Base-by-base conservation (phyloP, 2,113 vertebrate species). In the Scomber japonicus region DNA sequence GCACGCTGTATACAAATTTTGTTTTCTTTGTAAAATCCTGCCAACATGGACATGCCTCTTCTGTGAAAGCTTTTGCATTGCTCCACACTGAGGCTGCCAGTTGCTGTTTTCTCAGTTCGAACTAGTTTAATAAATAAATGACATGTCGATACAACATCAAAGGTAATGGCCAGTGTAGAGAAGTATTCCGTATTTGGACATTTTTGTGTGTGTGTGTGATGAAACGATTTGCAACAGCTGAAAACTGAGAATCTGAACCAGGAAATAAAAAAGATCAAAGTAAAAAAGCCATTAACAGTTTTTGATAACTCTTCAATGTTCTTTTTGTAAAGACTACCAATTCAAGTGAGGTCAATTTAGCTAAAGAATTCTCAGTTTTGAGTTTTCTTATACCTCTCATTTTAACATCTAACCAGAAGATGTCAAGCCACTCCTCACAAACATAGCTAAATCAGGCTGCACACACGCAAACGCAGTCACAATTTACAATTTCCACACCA, bases 401-500 rank as follows among this genome's bases (percentile, higher is more conserved):
- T 75, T 50, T 4, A 78, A 64, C 59, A 19, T n/a, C 56, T 3
- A 24, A 44, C 54, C 57, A 56, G 4, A 24, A 60, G 31, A 61
- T 54, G 69, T 80, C 67, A 50, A 24, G 51, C 57, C 62, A 12
- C 51, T 80, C 50, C 79, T 72, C 74, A 30, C 82, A 83, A 80
- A 78, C 68, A 55, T 10, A 55, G 48, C 53, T 44, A 61, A 76
- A 82, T 27, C 68, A 65, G 81, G 85, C 83, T 24, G 15, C 81
- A 74, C 81, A 82, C 82, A 83, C 56, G 45, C 63, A 61, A 45
- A 75, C 27, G 17, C 46, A 83, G 31, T 68, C 66, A 60, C 72
- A 87, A 87, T 82, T 81, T 80, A 62, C 46, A 81, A 88, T 92
- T 92, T 84, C 80, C 79, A 89, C 88, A 82, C 86, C 75, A 61